phyloP scores from a whole-genome alignment of 2,113 vertebrate genomes.

The Telmatochromis sp. region DNA sequence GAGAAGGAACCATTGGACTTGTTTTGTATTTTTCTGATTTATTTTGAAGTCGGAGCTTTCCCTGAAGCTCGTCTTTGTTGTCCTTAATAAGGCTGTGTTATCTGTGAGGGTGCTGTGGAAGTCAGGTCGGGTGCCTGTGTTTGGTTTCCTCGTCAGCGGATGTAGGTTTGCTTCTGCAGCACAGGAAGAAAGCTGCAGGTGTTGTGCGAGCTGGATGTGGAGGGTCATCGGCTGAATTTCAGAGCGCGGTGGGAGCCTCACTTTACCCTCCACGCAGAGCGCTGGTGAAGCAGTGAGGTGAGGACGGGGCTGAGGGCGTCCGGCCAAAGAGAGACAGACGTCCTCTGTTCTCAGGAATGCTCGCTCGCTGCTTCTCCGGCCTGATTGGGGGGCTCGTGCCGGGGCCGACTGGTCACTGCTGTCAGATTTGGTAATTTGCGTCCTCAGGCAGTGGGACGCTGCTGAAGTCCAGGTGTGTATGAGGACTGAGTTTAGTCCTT shows the following conservation, averaged over 20 bases:
- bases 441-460: background rate
- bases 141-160: background rate
- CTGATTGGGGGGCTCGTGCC: background rate
- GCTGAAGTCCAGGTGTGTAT: background rate
- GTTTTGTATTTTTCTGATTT: background rate
- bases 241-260: background rate
- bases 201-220: background rate
- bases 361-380: background rate
- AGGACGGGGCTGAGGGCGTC: slow-evolving; percentile 1
- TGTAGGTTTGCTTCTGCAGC: background rate
- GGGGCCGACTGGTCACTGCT: background rate
- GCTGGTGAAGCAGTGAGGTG: background rate
- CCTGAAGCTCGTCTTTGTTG: background rate
- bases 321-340: slow-evolving; percentile 32
- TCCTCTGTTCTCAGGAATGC: slow-evolving; percentile 53
- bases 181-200: background rate
- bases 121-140: background rate
- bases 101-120: background rate
- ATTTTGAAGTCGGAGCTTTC: background rate
- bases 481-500: background rate
- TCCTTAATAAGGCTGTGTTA: background rate
- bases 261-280: background rate
- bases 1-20: background rate
- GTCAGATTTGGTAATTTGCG: background rate
- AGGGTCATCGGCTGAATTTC: background rate